Conservation (phyloP, 1,140 invertebrate genomes). For the Lepidurus apus region DNA sequence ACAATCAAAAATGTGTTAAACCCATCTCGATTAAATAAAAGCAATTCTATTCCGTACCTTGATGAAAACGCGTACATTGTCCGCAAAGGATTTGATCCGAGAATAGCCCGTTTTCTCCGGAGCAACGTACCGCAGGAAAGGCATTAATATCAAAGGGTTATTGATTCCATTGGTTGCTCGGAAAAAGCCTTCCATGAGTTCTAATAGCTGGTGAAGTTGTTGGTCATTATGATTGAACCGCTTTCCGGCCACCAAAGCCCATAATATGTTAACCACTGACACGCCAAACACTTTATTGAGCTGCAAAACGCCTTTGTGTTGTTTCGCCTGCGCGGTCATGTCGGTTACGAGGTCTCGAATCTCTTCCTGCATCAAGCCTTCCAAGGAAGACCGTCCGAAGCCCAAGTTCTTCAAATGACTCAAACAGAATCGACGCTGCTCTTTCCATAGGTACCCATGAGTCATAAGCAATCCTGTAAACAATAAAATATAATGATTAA, state of each 20-base stretch:
- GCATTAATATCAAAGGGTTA: conserved; percentile 68
- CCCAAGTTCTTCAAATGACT: conserved; percentile 63
- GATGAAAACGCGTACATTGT: conserved; percentile 9
- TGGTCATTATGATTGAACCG: conserved; percentile 48
- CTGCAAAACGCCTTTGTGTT: not conserved
- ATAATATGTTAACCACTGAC: conserved; percentile 71
- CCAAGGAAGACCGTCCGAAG: conserved; percentile 55
- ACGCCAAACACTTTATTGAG: conserved; percentile 42
- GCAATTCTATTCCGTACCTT: not conserved
- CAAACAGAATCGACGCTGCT: conserved; percentile 64
- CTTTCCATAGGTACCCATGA: conserved; percentile 41
- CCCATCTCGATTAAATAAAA: not conserved
- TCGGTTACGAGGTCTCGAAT: conserved; percentile 35
- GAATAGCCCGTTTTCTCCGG: conserved; percentile 70
- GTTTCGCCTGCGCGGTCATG: not conserved
- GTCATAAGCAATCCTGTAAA: conserved; percentile 29
- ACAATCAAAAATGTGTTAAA: not conserved
- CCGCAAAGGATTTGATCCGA: conserved; percentile 49
- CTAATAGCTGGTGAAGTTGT: conserved; percentile 27
- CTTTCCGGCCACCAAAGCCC: conserved; percentile 77
- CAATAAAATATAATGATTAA: not conserved
- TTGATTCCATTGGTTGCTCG: conserved; percentile 66
- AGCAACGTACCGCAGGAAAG: conserved; percentile 63
- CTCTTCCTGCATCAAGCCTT: conserved; percentile 41
- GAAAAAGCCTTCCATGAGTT: conserved; percentile 31